Evolutionary conservation across 2,797 vertebrate species (phyloP).

Genomic region (Pogoniulus pusillus): DNA sequence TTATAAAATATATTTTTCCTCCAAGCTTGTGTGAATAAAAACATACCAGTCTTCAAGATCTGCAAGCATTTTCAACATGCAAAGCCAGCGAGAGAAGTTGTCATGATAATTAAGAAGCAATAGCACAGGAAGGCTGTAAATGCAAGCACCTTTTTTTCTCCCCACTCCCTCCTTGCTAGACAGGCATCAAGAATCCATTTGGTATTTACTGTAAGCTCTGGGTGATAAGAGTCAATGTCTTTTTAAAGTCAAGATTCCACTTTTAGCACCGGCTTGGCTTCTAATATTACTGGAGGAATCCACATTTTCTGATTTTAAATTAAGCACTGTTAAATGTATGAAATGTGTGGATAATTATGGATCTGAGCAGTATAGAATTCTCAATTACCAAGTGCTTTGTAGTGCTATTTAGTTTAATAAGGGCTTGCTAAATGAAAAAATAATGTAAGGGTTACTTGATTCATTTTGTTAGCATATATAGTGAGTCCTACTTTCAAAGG

Average conservation of each 20-base stretch:
- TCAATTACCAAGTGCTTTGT: slow-evolving; percentile 17
- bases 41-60: not conserved
- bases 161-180: not conserved
- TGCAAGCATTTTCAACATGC: not conserved
- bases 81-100: not conserved
- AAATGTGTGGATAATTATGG: not conserved
- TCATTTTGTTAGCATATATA: not conserved
- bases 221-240: not conserved
- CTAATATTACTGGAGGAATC: not conserved
- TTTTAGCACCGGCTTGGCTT: not conserved
- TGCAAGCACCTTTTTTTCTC: not conserved
- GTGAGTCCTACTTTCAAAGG: not conserved
- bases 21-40: not conserved
- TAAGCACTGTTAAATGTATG: not conserved
- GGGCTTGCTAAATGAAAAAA: slow-evolving; percentile 50
- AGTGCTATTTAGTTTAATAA: slow-evolving; percentile 44
- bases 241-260: slow-evolving; percentile 22
- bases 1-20: not conserved
- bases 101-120: slow-evolving; percentile 12
- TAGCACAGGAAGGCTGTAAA: not conserved
- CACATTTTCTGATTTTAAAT: not conserved
- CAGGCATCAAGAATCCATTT: not conserved
- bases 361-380: slow-evolving; percentile 40
- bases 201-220: not conserved
- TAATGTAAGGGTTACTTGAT: slow-evolving; percentile 24